These are phyloP conservation scores for Xenentodon cancila DNA, from an alignment of 2,797 vertebrate species.

Conservation along the genomic window DNA sequence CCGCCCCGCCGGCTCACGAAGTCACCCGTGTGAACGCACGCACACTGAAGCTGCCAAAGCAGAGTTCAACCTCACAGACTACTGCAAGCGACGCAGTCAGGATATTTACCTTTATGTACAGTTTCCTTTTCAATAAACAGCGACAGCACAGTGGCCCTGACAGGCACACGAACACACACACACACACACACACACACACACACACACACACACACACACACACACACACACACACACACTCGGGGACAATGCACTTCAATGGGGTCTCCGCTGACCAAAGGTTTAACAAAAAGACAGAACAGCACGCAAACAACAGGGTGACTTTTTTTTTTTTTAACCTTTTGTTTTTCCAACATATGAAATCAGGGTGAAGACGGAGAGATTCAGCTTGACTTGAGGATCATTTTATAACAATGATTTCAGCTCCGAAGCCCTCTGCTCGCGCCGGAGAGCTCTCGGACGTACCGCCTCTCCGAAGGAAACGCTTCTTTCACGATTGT, in stretches of 20 bases:
- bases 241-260: slow-evolving; percentile 87
- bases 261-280: slow-evolving; percentile 87
- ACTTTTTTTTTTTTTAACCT: slow-evolving; percentile 69
- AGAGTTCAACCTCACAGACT: slow-evolving; percentile 88
- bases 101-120: slow-evolving; percentile 89
- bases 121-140: slow-evolving; percentile 83
- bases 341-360: slow-evolving; percentile 55
- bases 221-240: slow-evolving; percentile 59
- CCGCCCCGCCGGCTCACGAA: slow-evolving; percentile 38
- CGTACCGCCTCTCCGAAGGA: slow-evolving; percentile 31
- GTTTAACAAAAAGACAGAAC: slow-evolving; percentile 83
- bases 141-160: slow-evolving; percentile 86
- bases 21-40: slow-evolving; percentile 22
- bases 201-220: slow-evolving; percentile 67
- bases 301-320: slow-evolving; percentile 92
- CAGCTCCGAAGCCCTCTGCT: slow-evolving; percentile 44
- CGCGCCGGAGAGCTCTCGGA: slow-evolving; percentile 16
- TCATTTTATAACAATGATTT: slow-evolving; percentile 43
- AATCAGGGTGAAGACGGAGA: slow-evolving; percentile 84
- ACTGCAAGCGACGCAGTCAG: slow-evolving; percentile 87
- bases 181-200: slow-evolving; percentile 63
- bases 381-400: slow-evolving; percentile 91
- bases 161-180: slow-evolving; percentile 78
- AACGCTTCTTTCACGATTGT: slow-evolving; percentile 65
- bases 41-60: slow-evolving; percentile 86